Evolutionary conservation across 2,888 invertebrate species (phyloP), one percentile per base, ranked within the genome.

Genomic region (Drosophila buzzatii): DNA sequence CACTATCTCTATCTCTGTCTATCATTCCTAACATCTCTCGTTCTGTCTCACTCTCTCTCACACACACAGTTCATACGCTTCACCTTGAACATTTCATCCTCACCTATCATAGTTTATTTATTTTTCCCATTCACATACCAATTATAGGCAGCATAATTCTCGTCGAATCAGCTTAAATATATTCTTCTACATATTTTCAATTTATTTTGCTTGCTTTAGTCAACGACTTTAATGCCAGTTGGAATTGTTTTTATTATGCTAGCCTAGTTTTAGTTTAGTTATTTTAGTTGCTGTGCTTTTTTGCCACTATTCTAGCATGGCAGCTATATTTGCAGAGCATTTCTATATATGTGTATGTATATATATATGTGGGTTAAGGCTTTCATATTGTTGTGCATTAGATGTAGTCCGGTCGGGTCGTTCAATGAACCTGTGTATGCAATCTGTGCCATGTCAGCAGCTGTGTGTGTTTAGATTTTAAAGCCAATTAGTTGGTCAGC

Each of bases 401-500:
- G 14, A 27, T 18, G 35, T 35, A 18, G 18, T 23, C 37, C 16
- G 5, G 45, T 31, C 31, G n/a, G 31, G 10, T 33, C 60, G 52
- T 23, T 20, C 72, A 60, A 59, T 76, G 65, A 45, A 66, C 73
- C 51, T 53, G 63, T 63, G 58, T 27, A 27, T 66, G 58, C 76
- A 78, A 78, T 78, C 78, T 78, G 78, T 78, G 78, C 64, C 78
- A 74, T 66, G 73, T 76, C 75, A 70, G 71, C 85, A 73, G 62
- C 77, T 66, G 76, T 84, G 78, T 84, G 78, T 79, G 78, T 79
- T 83, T 83, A 79, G 79, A 75, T 73, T 86, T 86, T 78, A 74
- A 85, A 85, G 81, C 85, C 85, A 85, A 85, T 85, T 85, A 85
- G 85, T 74, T 79, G 72, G 51, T 60, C 67, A 64, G 63, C 69